Percentiles rank a stretch among this genome's conserved stretches.
phyloP scores from a whole-genome alignment of 1,140 invertebrate species.

The Drosophila elegans region DNA sequence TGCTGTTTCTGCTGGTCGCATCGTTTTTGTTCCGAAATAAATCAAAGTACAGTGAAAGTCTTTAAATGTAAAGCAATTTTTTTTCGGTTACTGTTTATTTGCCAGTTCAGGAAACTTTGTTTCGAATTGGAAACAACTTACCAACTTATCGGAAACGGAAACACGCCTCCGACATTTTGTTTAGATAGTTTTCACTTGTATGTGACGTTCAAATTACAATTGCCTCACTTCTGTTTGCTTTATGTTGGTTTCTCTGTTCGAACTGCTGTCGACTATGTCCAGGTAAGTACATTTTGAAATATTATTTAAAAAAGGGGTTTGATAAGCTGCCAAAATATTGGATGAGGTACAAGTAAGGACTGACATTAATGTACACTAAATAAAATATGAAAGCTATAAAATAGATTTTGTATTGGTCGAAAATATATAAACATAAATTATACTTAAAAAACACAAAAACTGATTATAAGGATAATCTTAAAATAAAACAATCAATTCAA shows the following conservation, averaged over 20 bases:
- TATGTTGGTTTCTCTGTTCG: background rate
- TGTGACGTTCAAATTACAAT: slow-evolving; percentile 14
- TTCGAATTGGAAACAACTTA: slow-evolving; percentile 20
- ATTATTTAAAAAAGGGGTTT: background rate
- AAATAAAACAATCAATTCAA: too few relatives aligned
- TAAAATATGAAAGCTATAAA: too few relatives aligned
- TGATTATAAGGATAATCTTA: too few relatives aligned
- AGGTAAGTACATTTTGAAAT: slow-evolving; percentile 34
- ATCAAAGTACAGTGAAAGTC: slow-evolving; percentile 4
- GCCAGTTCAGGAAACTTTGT: slow-evolving; percentile 10
- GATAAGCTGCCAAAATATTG: too few relatives aligned
- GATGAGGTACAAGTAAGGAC: too few relatives aligned
- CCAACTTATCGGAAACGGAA: slow-evolving; percentile 24
- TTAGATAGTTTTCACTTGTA: slow-evolving; percentile 26
- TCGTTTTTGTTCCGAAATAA: background rate
- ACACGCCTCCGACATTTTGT: slow-evolving; percentile 11
- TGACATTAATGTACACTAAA: too few relatives aligned
- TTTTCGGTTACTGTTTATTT: slow-evolving; percentile 3
- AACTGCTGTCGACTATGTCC: slow-evolving; percentile 9
- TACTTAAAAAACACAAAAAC: too few relatives aligned
- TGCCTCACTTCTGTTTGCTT: slow-evolving; percentile 5
- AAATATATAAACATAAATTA: too few relatives aligned
- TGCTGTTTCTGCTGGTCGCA: slow-evolving; percentile 2
- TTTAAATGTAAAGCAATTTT: background rate
- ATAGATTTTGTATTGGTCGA: too few relatives aligned